A percentile compares a stretch with the other conserved stretches of the same genome.
phyloP scores from a whole-genome alignment of 2,888 invertebrate species.

The Altica lythri region DNA sequence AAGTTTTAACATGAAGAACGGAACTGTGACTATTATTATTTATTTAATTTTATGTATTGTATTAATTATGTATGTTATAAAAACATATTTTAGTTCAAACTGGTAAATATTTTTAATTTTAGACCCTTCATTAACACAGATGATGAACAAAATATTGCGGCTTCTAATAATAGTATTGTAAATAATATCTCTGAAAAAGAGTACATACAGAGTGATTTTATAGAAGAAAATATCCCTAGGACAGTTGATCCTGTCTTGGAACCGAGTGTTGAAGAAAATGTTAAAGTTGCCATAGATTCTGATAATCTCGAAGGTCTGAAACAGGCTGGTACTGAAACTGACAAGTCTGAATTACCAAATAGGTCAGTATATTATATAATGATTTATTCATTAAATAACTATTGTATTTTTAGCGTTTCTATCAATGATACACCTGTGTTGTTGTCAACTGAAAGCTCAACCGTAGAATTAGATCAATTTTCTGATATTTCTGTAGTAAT shows the following conservation, averaged over 20 bases:
- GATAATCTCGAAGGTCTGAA: conserved; percentile 22
- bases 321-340: conserved; percentile 12
- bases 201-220: background rate
- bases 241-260: conserved; percentile 29
- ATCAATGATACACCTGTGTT: conserved; percentile 45
- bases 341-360: conserved; percentile 34
- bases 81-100: conserved; percentile 10
- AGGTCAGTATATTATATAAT: too few relatives aligned
- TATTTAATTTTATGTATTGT: conserved; percentile 16
- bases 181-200: conserved; percentile 20
- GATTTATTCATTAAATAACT: background rate
- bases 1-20: conserved; percentile 29
- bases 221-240: conserved; percentile 4
- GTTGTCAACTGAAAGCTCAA: conserved; percentile 41
- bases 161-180: conserved; percentile 8
- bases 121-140: conserved; percentile 20
- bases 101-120: conserved; percentile 16
- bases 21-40: conserved; percentile 15
- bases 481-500: conserved; percentile 36
- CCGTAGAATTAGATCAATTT: conserved; percentile 42
- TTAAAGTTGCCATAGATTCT: conserved; percentile 32
- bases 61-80: conserved; percentile 24
- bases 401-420: conserved; percentile 39
- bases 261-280: conserved; percentile 37
- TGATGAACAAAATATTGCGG: conserved; percentile 16